These are phyloP conservation scores for Neostethus bicornis DNA, from an alignment of 2,797 vertebrate genomes.

Conservation along the genomic window DNA sequence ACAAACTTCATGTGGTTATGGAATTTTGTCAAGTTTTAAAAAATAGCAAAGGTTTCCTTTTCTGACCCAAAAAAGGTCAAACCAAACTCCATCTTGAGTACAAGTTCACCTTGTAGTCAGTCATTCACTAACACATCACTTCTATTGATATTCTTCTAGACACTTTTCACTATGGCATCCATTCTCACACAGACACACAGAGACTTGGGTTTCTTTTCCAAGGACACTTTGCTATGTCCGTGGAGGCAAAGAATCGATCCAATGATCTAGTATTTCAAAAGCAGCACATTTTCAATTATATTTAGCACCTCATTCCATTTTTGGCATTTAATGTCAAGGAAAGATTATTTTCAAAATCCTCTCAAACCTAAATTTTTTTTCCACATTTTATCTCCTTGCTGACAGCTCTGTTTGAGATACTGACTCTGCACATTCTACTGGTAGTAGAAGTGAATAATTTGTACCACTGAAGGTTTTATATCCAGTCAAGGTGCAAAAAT, in stretches of 20 bases:
- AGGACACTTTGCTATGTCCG: not conserved
- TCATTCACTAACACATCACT: no score
- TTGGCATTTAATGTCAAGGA: not conserved
- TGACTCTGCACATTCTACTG: constrained; percentile 1
- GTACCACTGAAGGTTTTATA: constrained; percentile 12
- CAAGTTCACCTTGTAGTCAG: no score
- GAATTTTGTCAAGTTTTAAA: no score
- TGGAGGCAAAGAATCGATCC: not conserved
- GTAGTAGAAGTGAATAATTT: constrained; percentile 16
- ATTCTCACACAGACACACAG: no score
- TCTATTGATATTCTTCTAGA: no score
- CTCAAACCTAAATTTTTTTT: constrained; percentile 2
- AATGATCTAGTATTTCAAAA: no score
- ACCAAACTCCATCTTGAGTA: no score
- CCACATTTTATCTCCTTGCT: not conserved
- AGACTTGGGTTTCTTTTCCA: no score
- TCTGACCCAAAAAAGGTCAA: no score
- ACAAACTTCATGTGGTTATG: no score
- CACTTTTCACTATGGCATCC: no score
- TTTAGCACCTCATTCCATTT: not conserved
- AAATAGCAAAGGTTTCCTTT: no score
- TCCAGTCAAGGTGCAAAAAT: constrained; percentile 11
- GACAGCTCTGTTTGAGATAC: not conserved
- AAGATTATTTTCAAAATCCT: not conserved
- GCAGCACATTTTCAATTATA: not conserved